phyloP scores from a whole-genome alignment of 2,888 invertebrate genomes.

The Spilosoma lubricipeda region DNA sequence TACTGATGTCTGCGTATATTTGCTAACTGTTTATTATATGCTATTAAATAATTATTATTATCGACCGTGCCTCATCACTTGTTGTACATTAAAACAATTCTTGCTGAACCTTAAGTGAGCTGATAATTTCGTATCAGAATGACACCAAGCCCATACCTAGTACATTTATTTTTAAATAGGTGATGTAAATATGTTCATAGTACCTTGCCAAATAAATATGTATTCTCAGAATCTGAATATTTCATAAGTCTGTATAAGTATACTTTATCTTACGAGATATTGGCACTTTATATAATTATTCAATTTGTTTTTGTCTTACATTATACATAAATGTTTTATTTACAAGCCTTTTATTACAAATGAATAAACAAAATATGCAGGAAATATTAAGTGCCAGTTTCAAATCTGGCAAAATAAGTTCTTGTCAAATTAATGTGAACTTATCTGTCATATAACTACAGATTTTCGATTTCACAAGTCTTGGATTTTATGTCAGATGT shows the following conservation, averaged over 20 bases:
- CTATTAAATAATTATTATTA: not conserved
- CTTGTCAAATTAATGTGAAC: no score
- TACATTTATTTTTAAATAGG: not conserved
- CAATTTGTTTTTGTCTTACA: slow-evolving; percentile 32
- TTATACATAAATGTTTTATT: slow-evolving; percentile 32
- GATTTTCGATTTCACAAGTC: no score
- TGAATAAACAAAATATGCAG: not conserved
- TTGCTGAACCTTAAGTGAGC: no score
- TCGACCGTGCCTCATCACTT: no score
- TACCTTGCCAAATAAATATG: slow-evolving; percentile 8
- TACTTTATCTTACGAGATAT: slow-evolving; percentile 39
- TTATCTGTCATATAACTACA: no score
- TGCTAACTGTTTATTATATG: not conserved
- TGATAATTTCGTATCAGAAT: no score
- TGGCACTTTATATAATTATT: slow-evolving; percentile 59
- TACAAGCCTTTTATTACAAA: slow-evolving; percentile 34
- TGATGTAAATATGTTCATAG: slow-evolving; percentile 11
- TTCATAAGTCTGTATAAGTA: slow-evolving; percentile 6
- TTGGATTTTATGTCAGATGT: no score
- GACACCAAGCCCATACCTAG: no score
- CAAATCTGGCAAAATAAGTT: no score
- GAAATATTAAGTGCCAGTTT: not conserved
- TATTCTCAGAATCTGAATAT: not conserved
- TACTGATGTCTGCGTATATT: not conserved
- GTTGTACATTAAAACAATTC: no score